Percentiles rank a stretch among this genome's conserved stretches.
Conservation (phyloP, 2,797 vertebrate genomes). For the Melanotaenia trifasciata region DNA sequence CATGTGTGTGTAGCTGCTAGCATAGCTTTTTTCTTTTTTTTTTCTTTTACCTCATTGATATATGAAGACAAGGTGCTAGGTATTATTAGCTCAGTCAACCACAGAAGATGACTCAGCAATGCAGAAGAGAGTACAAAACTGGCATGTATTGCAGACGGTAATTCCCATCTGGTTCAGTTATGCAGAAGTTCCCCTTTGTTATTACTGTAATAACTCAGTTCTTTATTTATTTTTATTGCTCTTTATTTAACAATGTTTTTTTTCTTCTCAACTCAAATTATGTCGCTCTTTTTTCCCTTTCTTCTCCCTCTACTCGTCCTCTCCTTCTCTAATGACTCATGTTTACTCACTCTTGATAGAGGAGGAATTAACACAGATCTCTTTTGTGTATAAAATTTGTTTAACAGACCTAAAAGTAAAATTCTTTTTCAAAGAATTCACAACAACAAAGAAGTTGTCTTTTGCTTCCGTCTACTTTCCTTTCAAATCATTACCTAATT, state of each 20-base stretch:
- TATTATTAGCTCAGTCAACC: conserved; percentile 55
- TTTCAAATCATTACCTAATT: conserved; percentile 45
- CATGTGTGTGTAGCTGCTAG: conserved; percentile 27
- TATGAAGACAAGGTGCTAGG: conserved; percentile 54
- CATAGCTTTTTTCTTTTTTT: conserved; percentile 16
- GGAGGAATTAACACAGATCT: conserved; percentile 18
- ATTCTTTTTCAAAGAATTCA: not conserved
- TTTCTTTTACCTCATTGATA: conserved; percentile 21
- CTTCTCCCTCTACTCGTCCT: conserved; percentile 11
- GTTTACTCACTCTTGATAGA: conserved; percentile 58
- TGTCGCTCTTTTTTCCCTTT: conserved; percentile 34
- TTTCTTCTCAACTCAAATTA: not conserved
- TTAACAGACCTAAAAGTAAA: conserved; percentile 3
- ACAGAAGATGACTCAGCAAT: conserved; percentile 55
- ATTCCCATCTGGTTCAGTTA: conserved; percentile 7
- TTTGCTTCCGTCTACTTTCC: conserved; percentile 17
- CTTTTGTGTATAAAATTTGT: conserved; percentile 1
- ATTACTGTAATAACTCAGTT: conserved; percentile 12
- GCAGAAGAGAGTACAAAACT: conserved; percentile 1
- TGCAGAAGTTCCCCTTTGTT: conserved; percentile 2
- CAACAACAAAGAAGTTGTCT: conserved; percentile 1
- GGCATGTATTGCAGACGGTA: conserved; percentile 6
- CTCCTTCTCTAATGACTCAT: conserved; percentile 52
- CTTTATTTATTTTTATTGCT: conserved; percentile 6
- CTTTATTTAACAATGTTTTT: conserved; percentile 8